Evolutionary conservation across 1,140 invertebrate species (phyloP).

Genomic region (Plutomurus gul): DNA sequence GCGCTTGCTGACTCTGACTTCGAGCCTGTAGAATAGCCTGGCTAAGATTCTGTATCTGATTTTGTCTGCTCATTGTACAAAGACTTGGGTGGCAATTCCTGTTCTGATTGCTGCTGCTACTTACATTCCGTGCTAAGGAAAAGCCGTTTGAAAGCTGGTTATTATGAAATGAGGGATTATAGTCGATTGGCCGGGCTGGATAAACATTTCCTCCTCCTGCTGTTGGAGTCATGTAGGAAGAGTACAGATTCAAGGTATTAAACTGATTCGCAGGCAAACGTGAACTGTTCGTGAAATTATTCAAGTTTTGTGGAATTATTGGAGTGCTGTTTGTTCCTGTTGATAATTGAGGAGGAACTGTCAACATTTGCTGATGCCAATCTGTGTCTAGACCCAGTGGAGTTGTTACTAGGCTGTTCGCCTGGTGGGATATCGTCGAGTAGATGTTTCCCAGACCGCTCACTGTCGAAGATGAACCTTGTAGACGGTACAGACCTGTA

Average conservation of each 20-base stretch:
- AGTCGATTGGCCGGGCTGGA: too few relatives aligned
- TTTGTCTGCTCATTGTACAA: background rate
- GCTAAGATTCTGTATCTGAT: slow-evolving; percentile 1
- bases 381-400: background rate
- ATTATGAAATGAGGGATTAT: background rate
- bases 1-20: background rate
- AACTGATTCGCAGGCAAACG: background rate
- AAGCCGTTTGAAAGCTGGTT: background rate
- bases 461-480: slow-evolving; percentile 17
- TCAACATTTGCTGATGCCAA: background rate
- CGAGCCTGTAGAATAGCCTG: background rate
- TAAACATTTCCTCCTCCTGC: background rate
- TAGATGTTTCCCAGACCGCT: background rate
- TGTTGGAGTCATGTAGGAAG: background rate
- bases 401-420: slow-evolving; percentile 10
- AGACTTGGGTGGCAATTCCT: background rate
- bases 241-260: background rate
- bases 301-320: background rate
- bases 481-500: slow-evolving; percentile 56
- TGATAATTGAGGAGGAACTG: background rate
- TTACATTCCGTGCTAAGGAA: background rate
- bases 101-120: background rate
- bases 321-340: background rate
- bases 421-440: background rate
- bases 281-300: background rate